These are phyloP conservation scores for Chrysopilus asiliformis DNA, from an alignment of 2,888 invertebrate genomes.

Conservation along the genomic window DNA sequence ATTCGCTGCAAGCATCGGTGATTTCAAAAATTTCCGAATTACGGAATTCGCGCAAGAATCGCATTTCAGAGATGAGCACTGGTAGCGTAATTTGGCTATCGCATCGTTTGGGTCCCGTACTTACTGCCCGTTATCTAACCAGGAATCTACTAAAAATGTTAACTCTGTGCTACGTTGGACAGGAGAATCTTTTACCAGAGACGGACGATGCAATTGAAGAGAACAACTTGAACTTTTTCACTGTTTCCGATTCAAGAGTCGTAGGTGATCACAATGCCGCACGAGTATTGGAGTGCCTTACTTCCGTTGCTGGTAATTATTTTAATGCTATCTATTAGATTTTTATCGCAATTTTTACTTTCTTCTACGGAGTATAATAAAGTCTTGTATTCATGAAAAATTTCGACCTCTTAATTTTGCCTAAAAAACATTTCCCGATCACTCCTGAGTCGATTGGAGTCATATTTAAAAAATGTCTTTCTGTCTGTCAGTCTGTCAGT, in stretches of 20 bases:
- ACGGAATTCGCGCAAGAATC: slow-evolving; percentile 33
- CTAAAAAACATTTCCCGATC: too few relatives aligned
- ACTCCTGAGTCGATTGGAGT: too few relatives aligned
- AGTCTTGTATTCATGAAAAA: too few relatives aligned
- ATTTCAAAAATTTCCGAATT: slow-evolving; percentile 31
- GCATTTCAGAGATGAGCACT: slow-evolving; percentile 74
- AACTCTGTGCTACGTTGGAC: slow-evolving; percentile 82
- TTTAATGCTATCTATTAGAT: too few relatives aligned
- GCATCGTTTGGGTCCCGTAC: slow-evolving; percentile 83
- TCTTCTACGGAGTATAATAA: too few relatives aligned
- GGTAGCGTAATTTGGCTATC: slow-evolving; percentile 86
- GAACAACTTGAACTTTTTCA: slow-evolving; percentile 46
- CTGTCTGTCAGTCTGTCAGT: too few relatives aligned
- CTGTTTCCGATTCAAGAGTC: slow-evolving; percentile 50
- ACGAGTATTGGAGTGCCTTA: slow-evolving; percentile 82
- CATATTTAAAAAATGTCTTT: too few relatives aligned
- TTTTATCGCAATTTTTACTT: too few relatives aligned
- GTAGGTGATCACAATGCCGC: slow-evolving; percentile 69
- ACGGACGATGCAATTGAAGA: slow-evolving; percentile 28
- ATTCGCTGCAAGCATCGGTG: slow-evolving; percentile 31
- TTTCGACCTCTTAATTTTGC: too few relatives aligned
- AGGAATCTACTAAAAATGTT: slow-evolving; percentile 87
- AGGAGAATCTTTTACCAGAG: slow-evolving; percentile 53
- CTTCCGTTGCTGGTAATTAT: slow-evolving; percentile 62
- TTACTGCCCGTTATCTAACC: slow-evolving; percentile 82